Conservation (phyloP, 2,797 vertebrate species). For the Hippocampus kuda region DNA sequence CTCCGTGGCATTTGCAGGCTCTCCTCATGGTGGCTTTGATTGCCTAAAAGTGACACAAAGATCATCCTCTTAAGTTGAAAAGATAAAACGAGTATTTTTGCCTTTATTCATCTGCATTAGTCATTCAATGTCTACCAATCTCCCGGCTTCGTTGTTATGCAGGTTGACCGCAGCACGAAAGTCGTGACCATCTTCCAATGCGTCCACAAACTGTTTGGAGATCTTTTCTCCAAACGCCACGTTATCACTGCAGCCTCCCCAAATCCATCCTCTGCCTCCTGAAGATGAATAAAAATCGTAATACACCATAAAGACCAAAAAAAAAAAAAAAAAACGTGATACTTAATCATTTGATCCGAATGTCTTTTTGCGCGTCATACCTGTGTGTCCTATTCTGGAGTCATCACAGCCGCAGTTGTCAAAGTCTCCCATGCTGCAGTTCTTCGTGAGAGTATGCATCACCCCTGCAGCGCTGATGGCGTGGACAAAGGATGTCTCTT, state of each 20-base stretch:
- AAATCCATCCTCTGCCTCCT: conserved; percentile 95
- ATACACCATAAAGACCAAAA: neutral
- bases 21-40: conserved; percentile 83
- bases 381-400: conserved; percentile 80
- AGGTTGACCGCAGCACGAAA: conserved; percentile 88
- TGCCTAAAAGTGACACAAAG: conserved; percentile 61
- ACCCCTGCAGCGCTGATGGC: conserved; percentile 94
- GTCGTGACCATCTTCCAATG: conserved; percentile 87
- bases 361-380: conserved; percentile 44
- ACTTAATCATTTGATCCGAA: too few relatives aligned
- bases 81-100: neutral
- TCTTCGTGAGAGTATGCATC: conserved; percentile 91
- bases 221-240: conserved; percentile 89
- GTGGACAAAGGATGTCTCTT: conserved; percentile 88
- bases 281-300: conserved; percentile 7
- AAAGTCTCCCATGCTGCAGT: conserved; percentile 95
- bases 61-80: neutral
- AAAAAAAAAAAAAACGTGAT: neutral
- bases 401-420: conserved; percentile 93
- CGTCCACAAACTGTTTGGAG: conserved; percentile 89
- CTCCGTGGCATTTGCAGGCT: conserved; percentile 92
- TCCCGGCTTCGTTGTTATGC: conserved; percentile 91
- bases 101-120: neutral
- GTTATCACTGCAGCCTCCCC: conserved; percentile 97
- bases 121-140: conserved; percentile 65